phyloP scores from a whole-genome alignment of 2,888 invertebrate genomes.

The Orthonychiurus folsomi region DNA sequence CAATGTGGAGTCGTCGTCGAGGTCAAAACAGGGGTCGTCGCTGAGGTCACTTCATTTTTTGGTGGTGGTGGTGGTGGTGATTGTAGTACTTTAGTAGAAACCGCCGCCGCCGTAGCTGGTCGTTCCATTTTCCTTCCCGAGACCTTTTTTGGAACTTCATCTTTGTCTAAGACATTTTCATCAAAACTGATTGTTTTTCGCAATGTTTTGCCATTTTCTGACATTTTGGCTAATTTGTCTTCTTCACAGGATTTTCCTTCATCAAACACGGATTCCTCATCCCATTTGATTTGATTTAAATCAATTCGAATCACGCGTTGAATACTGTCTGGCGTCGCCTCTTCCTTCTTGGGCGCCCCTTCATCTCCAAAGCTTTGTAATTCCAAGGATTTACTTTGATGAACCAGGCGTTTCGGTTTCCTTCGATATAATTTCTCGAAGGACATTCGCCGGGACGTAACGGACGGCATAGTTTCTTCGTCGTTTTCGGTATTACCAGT shows the following conservation, averaged over 20 bases:
- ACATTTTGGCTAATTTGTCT: neutral
- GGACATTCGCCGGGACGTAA: conserved; percentile 10
- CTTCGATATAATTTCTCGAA: conserved; percentile 4
- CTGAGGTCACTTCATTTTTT: neutral
- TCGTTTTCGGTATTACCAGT: neutral
- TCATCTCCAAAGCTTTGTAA: neutral
- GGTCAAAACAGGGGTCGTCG: conserved; percentile 9
- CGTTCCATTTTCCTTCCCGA: neutral
- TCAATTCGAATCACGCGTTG: conserved; percentile 39
- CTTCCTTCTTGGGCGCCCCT: too few relatives aligned
- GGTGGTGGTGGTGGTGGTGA: conserved; percentile 13
- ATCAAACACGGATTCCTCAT: conserved; percentile 11
- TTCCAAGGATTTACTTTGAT: neutral
- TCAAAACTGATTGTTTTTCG: conserved; percentile 35
- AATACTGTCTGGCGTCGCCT: neutral
- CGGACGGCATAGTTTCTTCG: too few relatives aligned
- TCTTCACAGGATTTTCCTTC: neutral
- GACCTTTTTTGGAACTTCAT: neutral
- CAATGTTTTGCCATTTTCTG: conserved; percentile 7
- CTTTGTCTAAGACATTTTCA: conserved; percentile 21
- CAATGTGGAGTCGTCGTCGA: conserved; percentile 28
- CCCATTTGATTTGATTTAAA: conserved; percentile 32
- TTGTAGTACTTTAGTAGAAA: neutral
- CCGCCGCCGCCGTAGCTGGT: neutral
- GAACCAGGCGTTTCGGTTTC: neutral